phyloP scores from a whole-genome alignment of 2,113 vertebrate genomes.

The Pollachius pollachius region DNA sequence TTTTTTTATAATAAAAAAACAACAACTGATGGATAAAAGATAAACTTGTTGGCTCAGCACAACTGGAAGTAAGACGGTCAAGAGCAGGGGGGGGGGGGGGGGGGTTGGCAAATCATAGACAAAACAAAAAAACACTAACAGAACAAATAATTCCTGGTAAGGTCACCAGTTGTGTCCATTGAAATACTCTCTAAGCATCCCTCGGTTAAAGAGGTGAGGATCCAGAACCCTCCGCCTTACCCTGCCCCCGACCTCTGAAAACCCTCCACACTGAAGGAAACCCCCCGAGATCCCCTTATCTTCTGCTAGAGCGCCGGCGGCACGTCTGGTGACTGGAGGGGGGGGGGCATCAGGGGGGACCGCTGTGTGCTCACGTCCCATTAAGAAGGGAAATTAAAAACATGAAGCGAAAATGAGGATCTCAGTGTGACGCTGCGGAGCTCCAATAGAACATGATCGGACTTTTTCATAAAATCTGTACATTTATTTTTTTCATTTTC shows the following conservation, averaged over 20 bases:
- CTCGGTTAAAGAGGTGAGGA: no score
- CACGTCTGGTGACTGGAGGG: constrained; percentile 74
- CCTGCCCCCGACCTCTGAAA: constrained; percentile 5
- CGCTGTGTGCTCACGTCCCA: neutral
- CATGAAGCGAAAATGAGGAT: constrained; percentile 33
- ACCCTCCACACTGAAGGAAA: constrained; percentile 61
- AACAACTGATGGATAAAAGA: constrained; percentile 1
- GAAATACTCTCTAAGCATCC: constrained; percentile 44
- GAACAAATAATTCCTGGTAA: constrained; percentile 16
- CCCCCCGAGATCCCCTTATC: constrained; percentile 48
- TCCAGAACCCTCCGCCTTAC: constrained; percentile 33
- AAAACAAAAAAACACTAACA: constrained; percentile 19
- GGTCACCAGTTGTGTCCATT: constrained; percentile 55
- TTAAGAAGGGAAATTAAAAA: constrained; percentile 18
- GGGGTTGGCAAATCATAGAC: constrained; percentile 61
- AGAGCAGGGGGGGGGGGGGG: constrained; percentile 4
- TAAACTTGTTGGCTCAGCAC: constrained; percentile 49
- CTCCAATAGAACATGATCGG: constrained; percentile 74
- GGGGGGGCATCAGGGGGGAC: constrained; percentile 50
- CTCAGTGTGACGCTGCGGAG: constrained; percentile 37
- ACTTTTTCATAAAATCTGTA: constrained; percentile 76
- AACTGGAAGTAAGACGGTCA: constrained; percentile 22
- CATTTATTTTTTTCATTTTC: constrained; percentile 52
- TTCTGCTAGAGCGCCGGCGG: constrained; percentile 41
- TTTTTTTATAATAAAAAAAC: constrained; percentile 20